Conservation (phyloP, 1,140 invertebrate species). For the Pomacea maculata region DNA sequence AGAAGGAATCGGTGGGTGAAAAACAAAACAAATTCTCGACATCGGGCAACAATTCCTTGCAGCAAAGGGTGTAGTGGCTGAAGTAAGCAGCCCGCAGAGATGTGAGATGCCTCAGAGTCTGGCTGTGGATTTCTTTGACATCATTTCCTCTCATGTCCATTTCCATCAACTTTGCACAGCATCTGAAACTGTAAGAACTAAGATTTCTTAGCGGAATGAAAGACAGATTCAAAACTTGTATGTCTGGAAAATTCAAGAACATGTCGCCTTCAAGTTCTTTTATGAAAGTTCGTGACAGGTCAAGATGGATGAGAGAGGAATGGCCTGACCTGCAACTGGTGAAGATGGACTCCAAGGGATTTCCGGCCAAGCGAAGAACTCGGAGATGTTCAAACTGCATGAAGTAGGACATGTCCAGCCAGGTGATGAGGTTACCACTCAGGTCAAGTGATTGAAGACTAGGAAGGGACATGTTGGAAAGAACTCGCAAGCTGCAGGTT, state of each 20-base stretch:
- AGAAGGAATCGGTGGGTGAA: too few relatives aligned
- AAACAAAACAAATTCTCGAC: conserved; percentile 1
- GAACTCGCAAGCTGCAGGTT: neutral
- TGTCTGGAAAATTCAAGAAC: conserved; percentile 5
- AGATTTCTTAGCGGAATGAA: neutral
- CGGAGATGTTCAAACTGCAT: neutral
- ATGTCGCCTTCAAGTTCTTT: neutral
- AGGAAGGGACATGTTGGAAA: neutral
- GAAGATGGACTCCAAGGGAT: neutral
- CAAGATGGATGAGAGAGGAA: neutral
- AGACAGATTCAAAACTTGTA: neutral
- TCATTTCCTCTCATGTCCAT: conserved; percentile 13
- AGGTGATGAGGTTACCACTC: conserved; percentile 6
- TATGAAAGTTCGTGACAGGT: neutral
- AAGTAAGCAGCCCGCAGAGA: conserved; percentile 11
- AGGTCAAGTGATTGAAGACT: conserved; percentile 5
- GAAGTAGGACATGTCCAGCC: neutral
- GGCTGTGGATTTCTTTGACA: conserved; percentile 14
- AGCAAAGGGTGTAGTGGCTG: conserved; percentile 33
- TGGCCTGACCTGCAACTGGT: neutral
- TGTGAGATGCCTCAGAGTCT: conserved; percentile 12
- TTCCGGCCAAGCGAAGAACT: conserved; percentile 3
- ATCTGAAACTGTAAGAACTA: conserved; percentile 14
- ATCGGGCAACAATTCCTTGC: conserved; percentile 19
- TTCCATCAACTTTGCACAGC: neutral